Evolutionary conservation across 1,140 invertebrate species (phyloP).

Genomic region (Drosophila nigrodunni): DNA sequence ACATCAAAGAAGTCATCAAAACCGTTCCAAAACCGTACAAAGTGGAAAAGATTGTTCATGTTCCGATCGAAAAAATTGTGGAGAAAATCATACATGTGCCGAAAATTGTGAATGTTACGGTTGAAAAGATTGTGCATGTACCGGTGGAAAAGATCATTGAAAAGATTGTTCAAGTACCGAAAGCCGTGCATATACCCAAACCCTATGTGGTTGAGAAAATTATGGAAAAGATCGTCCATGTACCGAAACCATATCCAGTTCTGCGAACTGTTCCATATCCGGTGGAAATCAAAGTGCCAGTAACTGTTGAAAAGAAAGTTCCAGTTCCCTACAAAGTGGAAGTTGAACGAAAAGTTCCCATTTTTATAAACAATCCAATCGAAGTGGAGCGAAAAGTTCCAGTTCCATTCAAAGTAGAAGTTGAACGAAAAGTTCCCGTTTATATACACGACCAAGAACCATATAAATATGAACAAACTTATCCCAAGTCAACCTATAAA

Average conservation of each 20-base stretch:
- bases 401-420: conserved; percentile 85
- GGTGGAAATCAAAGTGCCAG: conserved; percentile 85
- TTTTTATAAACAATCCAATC: conserved; percentile 54
- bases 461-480: conserved; percentile 55
- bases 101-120: conserved; percentile 69
- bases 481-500: conserved; percentile 30
- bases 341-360: conserved; percentile 85
- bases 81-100: conserved; percentile 75
- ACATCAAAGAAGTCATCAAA: conserved; percentile 87
- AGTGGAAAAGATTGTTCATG: conserved; percentile 85
- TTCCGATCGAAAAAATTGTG: conserved; percentile 82
- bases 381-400: conserved; percentile 57
- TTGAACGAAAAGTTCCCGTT: conserved; percentile 85
- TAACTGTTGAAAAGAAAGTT: conserved; percentile 86
- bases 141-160: conserved; percentile 85
- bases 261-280: conserved; percentile 85
- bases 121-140: conserved; percentile 87
- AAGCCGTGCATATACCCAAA: conserved; percentile 68
- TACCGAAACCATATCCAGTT: conserved; percentile 86
- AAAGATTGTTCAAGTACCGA: conserved; percentile 79
- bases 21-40: conserved; percentile 85
- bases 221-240: conserved; percentile 66
- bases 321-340: conserved; percentile 85
- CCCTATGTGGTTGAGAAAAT: conserved; percentile 63
- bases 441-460: conserved; percentile 67